Evolutionary conservation across 2,888 invertebrate species (phyloP).

Genomic region (Linnaemya vulpina): DNA sequence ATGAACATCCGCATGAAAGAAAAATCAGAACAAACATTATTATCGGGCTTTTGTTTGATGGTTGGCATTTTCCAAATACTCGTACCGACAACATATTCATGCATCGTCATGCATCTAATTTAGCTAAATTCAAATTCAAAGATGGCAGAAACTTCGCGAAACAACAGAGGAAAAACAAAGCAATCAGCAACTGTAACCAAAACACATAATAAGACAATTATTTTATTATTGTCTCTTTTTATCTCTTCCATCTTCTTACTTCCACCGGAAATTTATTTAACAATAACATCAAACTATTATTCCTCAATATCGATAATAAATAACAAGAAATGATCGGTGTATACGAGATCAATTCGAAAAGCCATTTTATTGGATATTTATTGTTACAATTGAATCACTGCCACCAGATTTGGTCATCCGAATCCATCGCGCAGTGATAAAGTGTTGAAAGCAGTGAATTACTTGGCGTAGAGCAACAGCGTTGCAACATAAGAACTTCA

Average conservation of each 20-base stretch:
- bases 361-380: not conserved
- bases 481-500: too few relatives aligned
- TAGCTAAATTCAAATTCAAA: constrained; percentile 45
- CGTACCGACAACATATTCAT: constrained; percentile 3
- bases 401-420: too few relatives aligned
- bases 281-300: constrained; percentile 40
- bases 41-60: constrained; percentile 30
- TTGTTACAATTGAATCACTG: not conserved
- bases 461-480: too few relatives aligned
- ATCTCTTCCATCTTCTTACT: constrained; percentile 57
- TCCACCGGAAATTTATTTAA: constrained; percentile 71
- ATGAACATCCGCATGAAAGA: constrained; percentile 56
- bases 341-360: constrained; percentile 36
- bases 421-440: too few relatives aligned
- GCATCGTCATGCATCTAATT: constrained; percentile 44
- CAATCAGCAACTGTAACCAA: constrained; percentile 49
- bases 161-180: constrained; percentile 24
- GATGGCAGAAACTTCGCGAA: constrained; percentile 22
- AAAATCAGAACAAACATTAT: constrained; percentile 47
- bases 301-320: constrained; percentile 42
- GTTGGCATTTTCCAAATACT: constrained; percentile 30
- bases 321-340: constrained; percentile 5
- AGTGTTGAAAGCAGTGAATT: too few relatives aligned
- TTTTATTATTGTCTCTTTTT: constrained; percentile 51
- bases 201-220: constrained; percentile 61